Evolutionary conservation across 1,140 invertebrate genomes (phyloP).

Genomic region (Musca domestica): DNA sequence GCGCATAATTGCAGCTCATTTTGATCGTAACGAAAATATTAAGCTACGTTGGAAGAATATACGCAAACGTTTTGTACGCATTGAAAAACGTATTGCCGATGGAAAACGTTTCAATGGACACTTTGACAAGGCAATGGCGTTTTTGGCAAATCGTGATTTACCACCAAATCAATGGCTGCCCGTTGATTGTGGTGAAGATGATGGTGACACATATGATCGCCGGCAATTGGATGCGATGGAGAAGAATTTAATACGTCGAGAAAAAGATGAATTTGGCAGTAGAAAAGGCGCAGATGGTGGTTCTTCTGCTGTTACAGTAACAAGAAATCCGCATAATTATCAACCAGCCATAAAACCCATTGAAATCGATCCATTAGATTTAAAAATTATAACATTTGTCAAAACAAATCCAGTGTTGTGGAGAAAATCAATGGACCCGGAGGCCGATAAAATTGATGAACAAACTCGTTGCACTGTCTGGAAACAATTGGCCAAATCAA

Average conservation of each 20-base stretch:
- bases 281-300: too few species aligned
- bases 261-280: background rate
- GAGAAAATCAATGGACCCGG: slow-evolving; percentile 44
- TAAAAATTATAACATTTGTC: slow-evolving; percentile 49
- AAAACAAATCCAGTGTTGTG: slow-evolving; percentile 49
- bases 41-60: slow-evolving; percentile 50
- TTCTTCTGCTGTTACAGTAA: too few species aligned
- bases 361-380: slow-evolving; percentile 40
- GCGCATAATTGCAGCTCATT: slow-evolving; percentile 44
- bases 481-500: slow-evolving; percentile 42
- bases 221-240: slow-evolving; percentile 44
- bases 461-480: slow-evolving; percentile 43
- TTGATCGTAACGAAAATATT: slow-evolving; percentile 44
- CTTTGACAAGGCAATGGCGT: slow-evolving; percentile 50
- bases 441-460: slow-evolving; percentile 46
- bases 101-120: slow-evolving; percentile 50
- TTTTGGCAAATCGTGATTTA: slow-evolving; percentile 43
- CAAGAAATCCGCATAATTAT: background rate
- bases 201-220: slow-evolving; percentile 43
- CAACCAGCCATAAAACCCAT: slow-evolving; percentile 32
- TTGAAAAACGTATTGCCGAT: slow-evolving; percentile 39
- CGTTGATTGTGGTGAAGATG: slow-evolving; percentile 45
- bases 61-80: slow-evolving; percentile 45
- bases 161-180: slow-evolving; percentile 37
- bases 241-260: slow-evolving; percentile 32